phyloP scores from a whole-genome alignment of 2,113 vertebrate species.

The Leptobrachium ailaonicum region DNA sequence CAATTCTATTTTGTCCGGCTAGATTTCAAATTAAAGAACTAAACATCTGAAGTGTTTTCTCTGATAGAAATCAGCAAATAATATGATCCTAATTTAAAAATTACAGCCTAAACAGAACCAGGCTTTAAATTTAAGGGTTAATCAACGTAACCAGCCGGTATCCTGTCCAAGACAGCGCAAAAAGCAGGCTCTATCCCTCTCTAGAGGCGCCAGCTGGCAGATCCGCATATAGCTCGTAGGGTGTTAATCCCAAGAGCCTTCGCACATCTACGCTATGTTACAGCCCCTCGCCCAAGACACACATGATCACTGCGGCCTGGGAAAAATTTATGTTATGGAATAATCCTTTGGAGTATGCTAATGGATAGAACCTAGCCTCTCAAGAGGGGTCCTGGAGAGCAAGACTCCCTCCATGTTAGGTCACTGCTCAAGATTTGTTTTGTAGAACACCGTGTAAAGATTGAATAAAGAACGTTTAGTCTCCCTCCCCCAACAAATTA shows the following conservation, averaged over 20 bases:
- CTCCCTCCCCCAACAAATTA: too few relatives aligned
- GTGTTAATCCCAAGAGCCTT: slow-evolving; percentile 29
- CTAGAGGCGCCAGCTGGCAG: not conserved
- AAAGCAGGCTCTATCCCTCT: not conserved
- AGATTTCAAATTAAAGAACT: too few relatives aligned
- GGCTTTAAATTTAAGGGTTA: too few relatives aligned
- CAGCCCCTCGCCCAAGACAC: not conserved
- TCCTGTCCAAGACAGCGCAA: not conserved
- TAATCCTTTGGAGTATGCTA: slow-evolving; percentile 4
- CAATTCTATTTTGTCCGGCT: too few relatives aligned
- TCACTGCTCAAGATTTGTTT: too few relatives aligned
- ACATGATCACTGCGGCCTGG: not conserved
- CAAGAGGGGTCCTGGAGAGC: not conserved
- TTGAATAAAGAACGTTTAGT: too few relatives aligned
- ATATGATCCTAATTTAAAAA: too few relatives aligned
- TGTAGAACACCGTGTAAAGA: too few relatives aligned
- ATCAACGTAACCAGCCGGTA: not conserved
- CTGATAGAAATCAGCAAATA: too few relatives aligned
- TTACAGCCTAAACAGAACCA: too few relatives aligned
- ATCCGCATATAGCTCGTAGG: not conserved
- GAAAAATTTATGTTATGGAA: not conserved
- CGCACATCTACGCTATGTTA: slow-evolving; percentile 1
- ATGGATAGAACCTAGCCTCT: not conserved
- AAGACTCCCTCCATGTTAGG: not conserved
- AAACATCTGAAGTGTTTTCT: too few relatives aligned